Conservation (phyloP, 2,888 invertebrate genomes). For the Pocota personata region DNA sequence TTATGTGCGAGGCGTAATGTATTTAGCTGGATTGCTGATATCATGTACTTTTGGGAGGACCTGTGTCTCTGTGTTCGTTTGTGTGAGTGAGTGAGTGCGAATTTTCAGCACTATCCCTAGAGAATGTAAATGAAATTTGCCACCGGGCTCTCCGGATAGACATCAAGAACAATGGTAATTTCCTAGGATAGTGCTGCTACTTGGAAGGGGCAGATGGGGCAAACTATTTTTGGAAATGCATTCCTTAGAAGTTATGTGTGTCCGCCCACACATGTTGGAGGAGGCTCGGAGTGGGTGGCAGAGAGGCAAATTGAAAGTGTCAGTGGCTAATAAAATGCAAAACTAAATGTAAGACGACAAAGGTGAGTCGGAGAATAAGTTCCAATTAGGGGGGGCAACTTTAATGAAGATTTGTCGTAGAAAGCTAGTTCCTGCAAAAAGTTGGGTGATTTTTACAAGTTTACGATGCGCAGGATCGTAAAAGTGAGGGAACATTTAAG, state of each 20-base stretch:
- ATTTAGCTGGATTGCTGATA: conserved; percentile 70
- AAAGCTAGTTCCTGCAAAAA: conserved; percentile 12
- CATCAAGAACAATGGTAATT: conserved; percentile 52
- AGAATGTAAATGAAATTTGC: conserved; percentile 68
- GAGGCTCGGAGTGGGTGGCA: background rate
- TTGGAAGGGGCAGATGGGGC: background rate
- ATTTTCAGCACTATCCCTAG: conserved; percentile 37
- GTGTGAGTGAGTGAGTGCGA: conserved; percentile 18
- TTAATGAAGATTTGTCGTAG: conserved; percentile 24
- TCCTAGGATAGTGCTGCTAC: background rate
- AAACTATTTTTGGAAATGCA: conserved; percentile 58
- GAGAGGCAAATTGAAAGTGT: conserved; percentile 25
- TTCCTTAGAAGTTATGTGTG: background rate
- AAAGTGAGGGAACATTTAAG: background rate
- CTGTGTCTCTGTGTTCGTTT: background rate
- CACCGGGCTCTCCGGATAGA: conserved; percentile 6
- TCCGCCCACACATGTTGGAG: background rate
- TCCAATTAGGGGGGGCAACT: conserved; percentile 43
- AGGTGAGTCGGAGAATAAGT: background rate
- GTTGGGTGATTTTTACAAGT: conserved; percentile 13
- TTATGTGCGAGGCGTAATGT: conserved; percentile 52
- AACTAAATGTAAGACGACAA: conserved; percentile 28
- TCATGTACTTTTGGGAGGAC: conserved; percentile 46
- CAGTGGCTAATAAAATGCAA: conserved; percentile 42
- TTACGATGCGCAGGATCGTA: background rate